Evolutionary conservation across 2,888 invertebrate species (phyloP), one percentile per base, ranked within the genome.

Genomic region (Lissonota sp.): DNA sequence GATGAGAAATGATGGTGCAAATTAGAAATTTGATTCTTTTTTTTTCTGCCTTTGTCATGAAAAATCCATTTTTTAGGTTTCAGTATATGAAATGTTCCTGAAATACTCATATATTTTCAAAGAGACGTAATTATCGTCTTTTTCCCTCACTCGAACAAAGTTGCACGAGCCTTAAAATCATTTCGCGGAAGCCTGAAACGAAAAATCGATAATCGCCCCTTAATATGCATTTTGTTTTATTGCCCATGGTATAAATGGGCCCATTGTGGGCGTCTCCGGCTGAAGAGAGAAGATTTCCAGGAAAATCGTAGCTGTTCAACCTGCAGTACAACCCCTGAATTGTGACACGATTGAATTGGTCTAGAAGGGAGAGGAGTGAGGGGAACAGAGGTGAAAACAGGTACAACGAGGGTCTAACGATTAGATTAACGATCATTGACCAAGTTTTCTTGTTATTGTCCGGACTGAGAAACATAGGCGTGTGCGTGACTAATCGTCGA

Each of bases 401-500:
- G 74, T 67, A 75, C 67, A 37, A 7, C 51, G 16, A 46, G 39
- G 26, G 16, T 74, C 57, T 74, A 55, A 62, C 71, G 80, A 80
- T 80, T 71, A 76, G 80, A 76, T 71, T 76, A 67, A 72, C 62
- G 7, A 72, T 57, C 55, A 49, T 51, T 53, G 67, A 58, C 71
- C 42, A 80, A 71, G 71, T 53, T 71, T 67, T 67, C 60, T 49
- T 66, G 1, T 14, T 53, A 26, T 26, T 26, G 26, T 26, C 37
- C 49, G 14, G 46, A 14, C 16, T 73, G 14, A 53, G 49, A 49
- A 46, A 64, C 12, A 39, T 42, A n/a, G n/a, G 14, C 7, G 37
- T 55, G 5, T 62, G 12, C 39, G 57, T 46, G 26, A 62, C 40
- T 62, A 42, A 46, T 53, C 66, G 53, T 60, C 7, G 51, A 66